phyloP scores from a whole-genome alignment of 2,113 vertebrate genomes.

The Chaetura pelagica region DNA sequence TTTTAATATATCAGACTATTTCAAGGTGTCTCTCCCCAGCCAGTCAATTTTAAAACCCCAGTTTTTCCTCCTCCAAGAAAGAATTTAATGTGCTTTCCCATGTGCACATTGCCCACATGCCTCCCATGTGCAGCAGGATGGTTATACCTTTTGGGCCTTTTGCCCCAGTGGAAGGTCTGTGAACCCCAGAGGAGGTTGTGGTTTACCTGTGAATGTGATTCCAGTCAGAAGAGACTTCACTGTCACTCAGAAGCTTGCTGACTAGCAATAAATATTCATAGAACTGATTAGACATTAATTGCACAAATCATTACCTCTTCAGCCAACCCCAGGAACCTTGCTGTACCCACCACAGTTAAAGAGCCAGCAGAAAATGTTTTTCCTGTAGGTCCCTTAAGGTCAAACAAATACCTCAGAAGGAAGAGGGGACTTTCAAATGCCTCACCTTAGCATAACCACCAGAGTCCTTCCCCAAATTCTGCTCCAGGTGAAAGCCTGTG shows the following conservation, averaged over 20 bases:
- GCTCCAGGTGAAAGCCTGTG: background rate
- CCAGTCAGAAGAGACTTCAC: background rate
- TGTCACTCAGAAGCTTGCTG: constrained; percentile 45
- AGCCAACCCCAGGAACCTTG: constrained; percentile 22
- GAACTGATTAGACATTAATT: constrained; percentile 69
- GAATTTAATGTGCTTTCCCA: background rate
- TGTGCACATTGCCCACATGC: background rate
- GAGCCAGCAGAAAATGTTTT: background rate
- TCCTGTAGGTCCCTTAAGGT: background rate
- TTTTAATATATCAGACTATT: background rate
- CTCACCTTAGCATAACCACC: background rate
- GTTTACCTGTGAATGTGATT: constrained; percentile 15
- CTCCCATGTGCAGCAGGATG: background rate
- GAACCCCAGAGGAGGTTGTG: background rate
- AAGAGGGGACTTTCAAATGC: background rate
- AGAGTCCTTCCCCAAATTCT: background rate
- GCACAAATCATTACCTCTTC: constrained; percentile 57
- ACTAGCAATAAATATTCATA: constrained; percentile 73
- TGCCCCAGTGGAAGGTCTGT: background rate
- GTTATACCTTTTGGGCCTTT: background rate
- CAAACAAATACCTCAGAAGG: background rate
- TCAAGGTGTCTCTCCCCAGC: background rate
- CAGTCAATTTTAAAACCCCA: background rate
- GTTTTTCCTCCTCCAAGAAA: background rate
- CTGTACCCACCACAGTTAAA: background rate